Conservation (phyloP, 2,113 vertebrate genomes). For the Gulo gulo region DNA sequence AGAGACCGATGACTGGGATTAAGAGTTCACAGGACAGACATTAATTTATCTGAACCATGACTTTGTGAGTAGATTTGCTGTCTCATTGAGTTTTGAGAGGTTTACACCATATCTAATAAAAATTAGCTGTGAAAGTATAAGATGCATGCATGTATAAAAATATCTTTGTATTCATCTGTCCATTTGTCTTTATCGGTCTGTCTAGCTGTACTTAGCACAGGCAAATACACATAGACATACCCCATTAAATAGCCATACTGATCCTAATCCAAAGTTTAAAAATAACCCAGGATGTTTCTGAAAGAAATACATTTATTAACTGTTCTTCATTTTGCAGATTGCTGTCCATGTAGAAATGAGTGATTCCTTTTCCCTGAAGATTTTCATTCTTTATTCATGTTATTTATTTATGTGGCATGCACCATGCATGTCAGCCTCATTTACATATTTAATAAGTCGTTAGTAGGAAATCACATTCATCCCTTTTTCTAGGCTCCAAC, state of each 20-base stretch:
- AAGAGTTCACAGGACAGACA: neutral
- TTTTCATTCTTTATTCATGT: neutral
- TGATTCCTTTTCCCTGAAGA: neutral
- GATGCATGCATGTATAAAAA: neutral
- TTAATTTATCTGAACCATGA: neutral
- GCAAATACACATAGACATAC: neutral
- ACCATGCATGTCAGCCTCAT: neutral
- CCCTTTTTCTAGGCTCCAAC: neutral
- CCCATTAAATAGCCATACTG: neutral
- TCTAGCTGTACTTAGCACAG: neutral
- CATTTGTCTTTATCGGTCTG: neutral
- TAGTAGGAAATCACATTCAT: neutral
- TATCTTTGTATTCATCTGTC: neutral
- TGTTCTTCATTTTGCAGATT: neutral
- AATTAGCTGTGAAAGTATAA: neutral
- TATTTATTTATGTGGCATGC: neutral
- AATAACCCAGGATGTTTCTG: neutral
- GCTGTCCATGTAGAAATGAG: neutral
- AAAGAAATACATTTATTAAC: neutral
- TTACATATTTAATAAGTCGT: neutral
- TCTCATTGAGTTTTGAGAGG: neutral
- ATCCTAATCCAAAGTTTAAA: neutral
- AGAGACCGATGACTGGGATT: neutral
- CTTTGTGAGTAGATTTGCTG: neutral
- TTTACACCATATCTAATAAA: neutral